Base-by-base conservation (phyloP, 2,797 vertebrate genomes). In the Enteromius viviparus region DNA sequence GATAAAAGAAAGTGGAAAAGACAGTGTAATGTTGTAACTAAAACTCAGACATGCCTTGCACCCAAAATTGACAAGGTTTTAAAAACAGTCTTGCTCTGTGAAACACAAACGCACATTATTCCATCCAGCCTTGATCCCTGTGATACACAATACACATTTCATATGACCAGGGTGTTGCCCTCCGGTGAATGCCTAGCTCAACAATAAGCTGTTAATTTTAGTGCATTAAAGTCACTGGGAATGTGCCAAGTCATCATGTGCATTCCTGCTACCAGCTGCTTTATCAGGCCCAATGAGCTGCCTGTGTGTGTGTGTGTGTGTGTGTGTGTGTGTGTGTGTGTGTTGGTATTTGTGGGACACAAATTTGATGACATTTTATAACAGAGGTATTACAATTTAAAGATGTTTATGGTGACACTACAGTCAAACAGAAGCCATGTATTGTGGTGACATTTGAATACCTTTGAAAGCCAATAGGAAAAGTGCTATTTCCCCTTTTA, bases 161-260 rank as follows among this genome's bases (percentile, higher is more conserved):
- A 76, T 75, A 72, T 62, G 76, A 76, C 55, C 40, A 26, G 5
- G 49, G 53, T 37, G 23, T 71, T 60, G 62, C 29, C 78, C 66
- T 53, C 55, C 60, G 32, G 37, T 40, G 64, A 69, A 68, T 75
- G 62, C 79, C 26, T 4, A n/a, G 45, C 75, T 66, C 78, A 60
- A 69, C 83, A 81, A 77, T 77, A 74, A 65, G 70, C 68, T 69
- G 86, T 78, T 83, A 75, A 87, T 78, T 89, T 87, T 83, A 84
- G 86, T 76, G 60, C 69, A 71, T 84, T 83, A 86, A 64, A 70
- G 58, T 81, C 84, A 80, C 55, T 64, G 85, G 76, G 84, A 81
- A 83, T 86, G 80, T n/a, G 82, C 80, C 80, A 81, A 87, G 76
- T 87, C 81, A 78, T 81, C 88, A 23, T 79, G 84, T 75, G 83